Evolutionary conservation across 2,797 vertebrate genomes (phyloP).

Genomic region (Betta splendens): DNA sequence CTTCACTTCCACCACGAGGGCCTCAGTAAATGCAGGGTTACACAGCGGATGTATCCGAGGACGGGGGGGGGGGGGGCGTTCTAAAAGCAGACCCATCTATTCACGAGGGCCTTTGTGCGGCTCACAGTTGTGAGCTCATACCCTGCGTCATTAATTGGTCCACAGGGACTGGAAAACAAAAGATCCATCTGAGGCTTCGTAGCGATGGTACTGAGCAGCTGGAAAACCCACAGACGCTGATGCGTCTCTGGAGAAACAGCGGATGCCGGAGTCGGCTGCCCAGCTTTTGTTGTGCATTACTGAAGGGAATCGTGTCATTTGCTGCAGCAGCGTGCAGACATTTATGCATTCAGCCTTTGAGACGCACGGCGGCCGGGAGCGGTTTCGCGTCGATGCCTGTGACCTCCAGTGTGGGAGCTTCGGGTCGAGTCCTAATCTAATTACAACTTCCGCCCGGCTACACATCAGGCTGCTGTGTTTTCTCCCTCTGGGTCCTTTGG

Average conservation of each 20-base stretch:
- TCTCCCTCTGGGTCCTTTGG: slow-evolving; percentile 33
- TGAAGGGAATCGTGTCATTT: background rate
- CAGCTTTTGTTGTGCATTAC: slow-evolving; percentile 9
- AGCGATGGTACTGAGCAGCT: slow-evolving; percentile 25
- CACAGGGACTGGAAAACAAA: slow-evolving; percentile 33
- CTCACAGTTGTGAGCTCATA: slow-evolving; percentile 34
- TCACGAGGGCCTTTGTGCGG: slow-evolving; percentile 25
- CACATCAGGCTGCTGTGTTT: slow-evolving; percentile 32
- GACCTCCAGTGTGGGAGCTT: slow-evolving; percentile 50
- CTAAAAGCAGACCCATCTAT: slow-evolving; percentile 49
- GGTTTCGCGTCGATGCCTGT: slow-evolving; percentile 23
- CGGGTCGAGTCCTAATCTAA: slow-evolving; percentile 53
- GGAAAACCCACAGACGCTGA: slow-evolving; percentile 27
- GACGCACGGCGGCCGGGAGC: slow-evolving; percentile 33
- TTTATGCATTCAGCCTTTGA: slow-evolving; percentile 18
- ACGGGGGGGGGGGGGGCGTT: slow-evolving; percentile 5
- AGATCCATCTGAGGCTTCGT: slow-evolving; percentile 34
- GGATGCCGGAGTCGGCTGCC: slow-evolving; percentile 11
- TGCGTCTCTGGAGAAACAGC: slow-evolving; percentile 30
- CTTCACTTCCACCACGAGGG: slow-evolving; percentile 45
- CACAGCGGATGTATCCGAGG: slow-evolving; percentile 40
- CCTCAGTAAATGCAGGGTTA: slow-evolving; percentile 45
- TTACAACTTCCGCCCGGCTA: slow-evolving; percentile 53
- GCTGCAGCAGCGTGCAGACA: slow-evolving; percentile 1
- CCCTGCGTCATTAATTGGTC: slow-evolving; percentile 40